Evolutionary conservation across 1,140 invertebrate species (phyloP), one percentile per base, ranked within the genome.

Genomic region (Papilio polyxenes): DNA sequence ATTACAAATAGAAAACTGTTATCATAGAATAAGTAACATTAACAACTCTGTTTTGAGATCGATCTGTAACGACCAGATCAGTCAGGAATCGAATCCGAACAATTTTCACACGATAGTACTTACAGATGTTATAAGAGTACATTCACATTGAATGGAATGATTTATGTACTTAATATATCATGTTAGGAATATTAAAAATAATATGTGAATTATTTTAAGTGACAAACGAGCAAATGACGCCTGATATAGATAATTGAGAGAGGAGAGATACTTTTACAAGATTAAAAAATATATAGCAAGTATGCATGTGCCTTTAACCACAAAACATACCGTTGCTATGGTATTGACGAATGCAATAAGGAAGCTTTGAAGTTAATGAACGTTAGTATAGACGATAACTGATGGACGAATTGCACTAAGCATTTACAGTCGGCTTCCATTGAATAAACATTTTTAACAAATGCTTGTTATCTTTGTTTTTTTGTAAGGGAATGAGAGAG

Each of bases 321-420:
- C 75, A 77, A 77, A 53, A 77, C 75, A 75, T 75, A 48, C 74
- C 74, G 74, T 75, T 53, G 75, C 49, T 77, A 31, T 76, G 0
- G 44, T 23, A 76, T 76, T 76, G 75, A 76, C 44, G 48, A 37
- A 77, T 20, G 75, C 75, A 77, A 77, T 77, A 49, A 77, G 75
- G 75, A 77, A 77, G 23, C 49, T 31, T 77, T 8, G 49, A 10
- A 77, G 49, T 77, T 23, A 56, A 77, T 77, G 20, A 56, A 48
- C 9, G 48, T 15, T 49, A 53, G 20, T 53, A 51, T 53, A 49
- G 74, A 20, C 15, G 74, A 17, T 44, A 75, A 40, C 74, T 49
- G 17, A 56, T 17, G 31, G 37, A 72, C 0, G 65, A 72, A 37
- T 65, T 65, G 20, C 20, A 72, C 0, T 69, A 69, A 69, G 23